These are phyloP conservation scores for Brachionus calyciflorus DNA, from an alignment of 1,140 invertebrate genomes.

Conservation along the genomic window DNA sequence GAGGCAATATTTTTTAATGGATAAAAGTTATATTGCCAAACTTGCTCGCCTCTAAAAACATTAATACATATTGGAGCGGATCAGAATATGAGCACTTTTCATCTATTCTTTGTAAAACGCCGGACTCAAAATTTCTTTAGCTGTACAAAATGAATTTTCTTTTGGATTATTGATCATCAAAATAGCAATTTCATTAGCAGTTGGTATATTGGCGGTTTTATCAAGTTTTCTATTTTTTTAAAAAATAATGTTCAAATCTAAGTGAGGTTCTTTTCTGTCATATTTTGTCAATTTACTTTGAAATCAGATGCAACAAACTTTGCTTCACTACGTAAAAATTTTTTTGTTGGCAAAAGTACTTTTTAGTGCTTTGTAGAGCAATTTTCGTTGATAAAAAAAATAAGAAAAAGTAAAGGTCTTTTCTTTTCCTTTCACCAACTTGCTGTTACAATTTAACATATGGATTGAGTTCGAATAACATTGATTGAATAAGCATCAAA, in stretches of 20 bases:
- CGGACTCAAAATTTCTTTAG: conserved; percentile 3
- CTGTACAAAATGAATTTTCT: background rate
- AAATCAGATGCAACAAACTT: no score
- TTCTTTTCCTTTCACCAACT: background rate
- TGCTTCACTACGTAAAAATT: no score
- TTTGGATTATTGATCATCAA: conserved; percentile 52
- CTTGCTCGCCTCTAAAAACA: no score
- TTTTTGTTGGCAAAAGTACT: no score
- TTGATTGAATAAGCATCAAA: background rate
- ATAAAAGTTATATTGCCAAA: background rate
- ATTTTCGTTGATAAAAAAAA: no score
- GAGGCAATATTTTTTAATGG: background rate
- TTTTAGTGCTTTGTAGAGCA: no score
- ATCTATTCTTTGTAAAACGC: background rate
- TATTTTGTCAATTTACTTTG: no score
- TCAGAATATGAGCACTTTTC: background rate
- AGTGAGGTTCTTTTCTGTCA: background rate
- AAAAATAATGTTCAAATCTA: background rate
- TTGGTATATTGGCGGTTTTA: conserved; percentile 54
- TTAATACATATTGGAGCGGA: no score
- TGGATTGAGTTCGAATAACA: background rate
- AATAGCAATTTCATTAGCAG: conserved; percentile 54
- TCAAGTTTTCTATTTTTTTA: conserved; percentile 47
- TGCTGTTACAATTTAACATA: background rate
- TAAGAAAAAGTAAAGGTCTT: background rate